Conservation (phyloP, 2,888 invertebrate genomes). For the Ectobius pallidus region DNA sequence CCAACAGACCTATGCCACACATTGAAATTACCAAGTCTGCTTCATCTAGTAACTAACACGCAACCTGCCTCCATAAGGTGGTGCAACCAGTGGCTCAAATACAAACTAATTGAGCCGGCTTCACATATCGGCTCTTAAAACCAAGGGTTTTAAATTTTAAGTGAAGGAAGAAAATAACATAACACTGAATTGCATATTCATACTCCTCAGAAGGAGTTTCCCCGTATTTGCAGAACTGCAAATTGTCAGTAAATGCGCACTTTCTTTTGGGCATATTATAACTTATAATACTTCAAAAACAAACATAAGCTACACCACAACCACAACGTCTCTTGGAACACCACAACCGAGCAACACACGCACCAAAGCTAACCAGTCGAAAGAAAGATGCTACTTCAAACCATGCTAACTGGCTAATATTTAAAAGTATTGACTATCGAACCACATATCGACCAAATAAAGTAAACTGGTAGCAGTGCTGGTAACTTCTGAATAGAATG, state of each 20-base stretch:
- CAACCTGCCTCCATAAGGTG: no score
- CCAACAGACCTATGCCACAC: no score
- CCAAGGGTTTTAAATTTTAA: background rate
- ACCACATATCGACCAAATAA: background rate
- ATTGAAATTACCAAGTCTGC: no score
- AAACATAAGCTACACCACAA: background rate
- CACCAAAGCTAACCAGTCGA: background rate
- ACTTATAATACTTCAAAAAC: background rate
- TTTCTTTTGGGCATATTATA: slow-evolving; percentile 10
- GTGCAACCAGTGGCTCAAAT: no score
- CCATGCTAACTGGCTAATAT: background rate
- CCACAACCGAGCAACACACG: background rate
- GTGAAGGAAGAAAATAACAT: no score
- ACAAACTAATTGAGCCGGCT: no score
- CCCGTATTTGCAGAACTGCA: no score
- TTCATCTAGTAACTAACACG: background rate
- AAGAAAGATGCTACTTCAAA: background rate
- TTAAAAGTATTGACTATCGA: background rate
- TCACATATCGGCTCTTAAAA: no score
- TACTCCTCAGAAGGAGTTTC: background rate
- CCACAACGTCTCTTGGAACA: background rate
- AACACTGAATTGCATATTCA: no score
- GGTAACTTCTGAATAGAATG: no score
- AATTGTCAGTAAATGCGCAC: slow-evolving; percentile 2
- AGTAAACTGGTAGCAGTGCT: background rate